Conservation (phyloP, 2,797 vertebrate genomes). For the Falco berigora region DNA sequence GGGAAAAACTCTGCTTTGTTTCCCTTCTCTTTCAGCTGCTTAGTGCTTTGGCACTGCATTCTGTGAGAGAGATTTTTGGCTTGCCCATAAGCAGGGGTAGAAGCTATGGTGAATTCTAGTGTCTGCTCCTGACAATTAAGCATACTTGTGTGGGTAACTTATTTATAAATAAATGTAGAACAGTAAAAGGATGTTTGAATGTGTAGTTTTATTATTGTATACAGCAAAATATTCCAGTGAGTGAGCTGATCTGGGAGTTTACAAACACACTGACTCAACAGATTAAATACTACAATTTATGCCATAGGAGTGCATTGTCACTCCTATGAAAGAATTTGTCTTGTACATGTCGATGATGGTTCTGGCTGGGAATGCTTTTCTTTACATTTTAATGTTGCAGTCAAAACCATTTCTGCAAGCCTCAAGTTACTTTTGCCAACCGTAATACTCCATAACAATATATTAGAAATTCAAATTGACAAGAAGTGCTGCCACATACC, state of each 20-base stretch:
- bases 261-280: slow-evolving; percentile 52
- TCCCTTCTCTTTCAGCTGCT: background rate
- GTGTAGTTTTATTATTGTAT: slow-evolving; percentile 42
- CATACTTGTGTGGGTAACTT: background rate
- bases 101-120: background rate
- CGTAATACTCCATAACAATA: slow-evolving; percentile 1
- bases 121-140: background rate
- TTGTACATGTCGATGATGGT: slow-evolving; percentile 12
- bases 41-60: background rate
- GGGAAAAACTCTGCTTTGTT: background rate
- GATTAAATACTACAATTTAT: slow-evolving; percentile 55
- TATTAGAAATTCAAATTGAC: slow-evolving; percentile 29
- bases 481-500: background rate
- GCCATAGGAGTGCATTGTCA: slow-evolving; percentile 49
- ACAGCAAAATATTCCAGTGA: slow-evolving; percentile 49
- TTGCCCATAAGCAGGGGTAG: background rate
- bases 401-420: background rate
- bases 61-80: background rate
- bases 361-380: slow-evolving; percentile 36
- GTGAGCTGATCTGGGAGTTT: slow-evolving; percentile 55
- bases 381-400: background rate
- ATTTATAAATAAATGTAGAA: slow-evolving; percentile 3
- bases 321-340: slow-evolving; percentile 57
- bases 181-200: slow-evolving; percentile 15
- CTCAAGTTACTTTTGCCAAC: slow-evolving; percentile 18